Evolutionary conservation across 2,797 vertebrate species (phyloP).

Genomic region (Momotus momota): DNA sequence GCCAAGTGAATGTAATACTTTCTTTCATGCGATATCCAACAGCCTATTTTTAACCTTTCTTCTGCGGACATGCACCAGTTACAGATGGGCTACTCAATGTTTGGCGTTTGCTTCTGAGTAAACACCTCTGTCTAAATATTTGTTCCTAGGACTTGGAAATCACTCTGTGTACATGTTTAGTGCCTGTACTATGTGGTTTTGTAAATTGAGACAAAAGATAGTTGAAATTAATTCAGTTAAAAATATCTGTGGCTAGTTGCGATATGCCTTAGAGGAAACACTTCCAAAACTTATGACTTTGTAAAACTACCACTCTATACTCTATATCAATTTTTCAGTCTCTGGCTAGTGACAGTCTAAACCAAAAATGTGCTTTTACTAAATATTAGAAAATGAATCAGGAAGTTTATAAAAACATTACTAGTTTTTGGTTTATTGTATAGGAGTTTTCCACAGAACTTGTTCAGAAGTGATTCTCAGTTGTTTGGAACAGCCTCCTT

Average conservation of each 20-base stretch:
- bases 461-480: neutral
- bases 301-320: neutral
- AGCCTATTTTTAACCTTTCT: neutral
- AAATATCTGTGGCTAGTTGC: neutral
- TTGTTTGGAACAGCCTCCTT: neutral
- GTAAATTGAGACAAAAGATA: neutral
- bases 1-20: neutral
- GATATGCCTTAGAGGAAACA: neutral
- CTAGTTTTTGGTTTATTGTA: neutral
- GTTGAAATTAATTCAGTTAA: neutral
- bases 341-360: neutral
- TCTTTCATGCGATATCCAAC: neutral
- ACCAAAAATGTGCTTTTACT: neutral
- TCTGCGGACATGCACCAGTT: neutral
- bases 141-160: neutral
- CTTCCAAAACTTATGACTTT: neutral
- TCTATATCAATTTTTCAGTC: neutral
- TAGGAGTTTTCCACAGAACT: fast-evolving
- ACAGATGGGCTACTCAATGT: neutral
- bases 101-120: neutral
- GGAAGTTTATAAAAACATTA: neutral
- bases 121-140: neutral
- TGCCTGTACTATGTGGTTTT: neutral
- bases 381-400: neutral
- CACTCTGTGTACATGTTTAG: neutral